Base-by-base conservation (phyloP, 2,797 vertebrate genomes). In the Melanotaenia trifasciata region DNA sequence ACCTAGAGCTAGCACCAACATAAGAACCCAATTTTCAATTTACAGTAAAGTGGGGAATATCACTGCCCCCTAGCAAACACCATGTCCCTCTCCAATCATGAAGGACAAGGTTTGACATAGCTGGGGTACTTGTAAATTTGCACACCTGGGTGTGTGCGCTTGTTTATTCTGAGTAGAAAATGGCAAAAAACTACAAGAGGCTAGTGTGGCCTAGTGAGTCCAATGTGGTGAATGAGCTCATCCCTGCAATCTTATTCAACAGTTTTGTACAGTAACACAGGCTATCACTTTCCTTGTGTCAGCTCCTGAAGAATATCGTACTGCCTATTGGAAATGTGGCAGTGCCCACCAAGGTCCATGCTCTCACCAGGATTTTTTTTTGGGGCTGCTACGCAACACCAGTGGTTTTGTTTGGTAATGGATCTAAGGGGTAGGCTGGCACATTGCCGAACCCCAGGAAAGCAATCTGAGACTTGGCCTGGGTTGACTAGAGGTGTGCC, bases 1-100 rank as follows among this genome's bases (percentile, higher is more conserved):
- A 86, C 87, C 78, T 79, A 85, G 74, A 86, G 91, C 90, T 79
- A 67, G 73, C 83, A 84, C 84, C 76, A 90, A 93, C 90, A 91
- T 73, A 57, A 95, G 89, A 81, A 87, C 90, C 89, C 84, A 86
- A 80, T 90, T 94, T 95, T 93, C 92, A 93, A 92, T 93, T 95
- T 93, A 92, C 90, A 92, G 91, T 88, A 76, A 80, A 93, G 92
- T 92, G 93, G 93, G 94, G 94, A 93, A 95, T 95, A 89, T 89
- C 85, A 87, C 62, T 76, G 18, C 85, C 90, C 90, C 90, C 84
- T 28, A 88, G 85, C 81, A 70, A 84, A 72, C 67, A 67, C 68
- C 78, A 90, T 87, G 87, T 90, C 78, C 67, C 28, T 40, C 72
- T 84, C 60, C 72, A 77, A 87, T 89, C 84, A 84, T 65, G 32